Conservation (phyloP, 2,797 vertebrate species). For the Eupleurogrammus muticus region DNA sequence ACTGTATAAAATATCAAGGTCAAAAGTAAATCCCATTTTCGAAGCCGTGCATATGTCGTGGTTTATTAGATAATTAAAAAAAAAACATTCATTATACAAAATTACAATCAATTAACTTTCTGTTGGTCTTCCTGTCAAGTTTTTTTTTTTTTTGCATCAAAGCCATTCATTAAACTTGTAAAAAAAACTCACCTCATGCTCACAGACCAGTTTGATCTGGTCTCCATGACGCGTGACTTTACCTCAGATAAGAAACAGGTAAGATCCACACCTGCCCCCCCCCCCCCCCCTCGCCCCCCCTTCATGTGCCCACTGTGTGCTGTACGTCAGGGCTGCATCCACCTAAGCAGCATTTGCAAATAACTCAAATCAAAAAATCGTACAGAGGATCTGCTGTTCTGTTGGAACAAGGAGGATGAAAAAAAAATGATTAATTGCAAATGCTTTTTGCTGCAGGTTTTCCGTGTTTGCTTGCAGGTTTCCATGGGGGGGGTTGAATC, state of each 20-base stretch:
- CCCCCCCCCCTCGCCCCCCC: slow-evolving; percentile 19
- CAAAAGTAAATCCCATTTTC: not conserved
- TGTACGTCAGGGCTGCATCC: slow-evolving; percentile 35
- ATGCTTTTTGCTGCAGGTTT: slow-evolving; percentile 38
- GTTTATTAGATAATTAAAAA: not conserved
- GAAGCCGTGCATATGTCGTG: not conserved
- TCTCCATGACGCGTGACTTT: slow-evolving; percentile 76
- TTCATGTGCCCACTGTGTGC: slow-evolving; percentile 49
- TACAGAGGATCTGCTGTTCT: slow-evolving; percentile 22
- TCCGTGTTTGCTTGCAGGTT: slow-evolving; percentile 27
- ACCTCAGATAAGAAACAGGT: slow-evolving; percentile 80
- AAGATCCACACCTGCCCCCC: slow-evolving; percentile 73
- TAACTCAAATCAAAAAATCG: too few relatives aligned
- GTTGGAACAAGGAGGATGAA: slow-evolving; percentile 27
- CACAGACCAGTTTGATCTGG: slow-evolving; percentile 74
- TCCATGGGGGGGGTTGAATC: not conserved
- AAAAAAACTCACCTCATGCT: slow-evolving; percentile 70
- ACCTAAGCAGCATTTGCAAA: slow-evolving; percentile 53
- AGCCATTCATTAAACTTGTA: slow-evolving; percentile 60
- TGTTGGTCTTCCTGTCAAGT: not conserved
- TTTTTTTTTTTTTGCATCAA: slow-evolving; percentile 11
- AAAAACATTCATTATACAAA: not conserved
- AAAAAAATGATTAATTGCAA: slow-evolving; percentile 47
- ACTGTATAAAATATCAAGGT: not conserved
- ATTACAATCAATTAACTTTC: not conserved